Conservation (phyloP, 1,140 invertebrate species). For the Drosophila ficusphila region DNA sequence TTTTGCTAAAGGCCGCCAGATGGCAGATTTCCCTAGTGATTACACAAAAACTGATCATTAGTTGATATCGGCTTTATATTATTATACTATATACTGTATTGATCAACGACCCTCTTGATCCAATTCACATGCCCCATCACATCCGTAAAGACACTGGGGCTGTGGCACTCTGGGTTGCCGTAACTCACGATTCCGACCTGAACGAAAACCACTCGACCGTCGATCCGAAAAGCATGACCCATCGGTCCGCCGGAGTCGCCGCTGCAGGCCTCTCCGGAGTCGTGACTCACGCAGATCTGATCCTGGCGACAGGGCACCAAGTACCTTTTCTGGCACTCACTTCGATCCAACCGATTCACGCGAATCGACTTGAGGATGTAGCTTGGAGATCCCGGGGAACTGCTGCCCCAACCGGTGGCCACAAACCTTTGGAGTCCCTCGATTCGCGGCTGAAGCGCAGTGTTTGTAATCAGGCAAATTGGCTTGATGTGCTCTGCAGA, state of each 20-base stretch:
- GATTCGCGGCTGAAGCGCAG: background rate
- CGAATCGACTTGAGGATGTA: conserved; percentile 7
- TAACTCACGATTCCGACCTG: conserved; percentile 21
- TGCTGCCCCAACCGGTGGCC: conserved; percentile 21
- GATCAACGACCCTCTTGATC: background rate
- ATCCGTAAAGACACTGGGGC: conserved; percentile 30
- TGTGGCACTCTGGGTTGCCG: conserved; percentile 16
- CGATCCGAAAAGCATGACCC: background rate
- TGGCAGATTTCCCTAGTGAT: too few species aligned
- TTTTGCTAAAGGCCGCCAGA: too few species aligned
- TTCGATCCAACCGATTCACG: background rate
- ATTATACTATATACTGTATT: background rate
- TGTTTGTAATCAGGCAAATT: conserved; percentile 16
- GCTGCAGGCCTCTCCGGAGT: background rate
- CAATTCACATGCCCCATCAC: background rate
- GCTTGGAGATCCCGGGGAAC: background rate
- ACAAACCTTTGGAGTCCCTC: background rate
- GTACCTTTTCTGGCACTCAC: background rate
- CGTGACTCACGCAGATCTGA: conserved; percentile 21
- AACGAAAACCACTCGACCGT: background rate
- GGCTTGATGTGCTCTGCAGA: conserved; percentile 8
- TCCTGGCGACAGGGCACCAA: background rate
- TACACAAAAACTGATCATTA: too few species aligned
- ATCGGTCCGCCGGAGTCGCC: conserved; percentile 31
- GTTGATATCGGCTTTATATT: too few species aligned